phyloP scores from a whole-genome alignment of 2,797 vertebrate species.

The Semaprochilodus insignis region DNA sequence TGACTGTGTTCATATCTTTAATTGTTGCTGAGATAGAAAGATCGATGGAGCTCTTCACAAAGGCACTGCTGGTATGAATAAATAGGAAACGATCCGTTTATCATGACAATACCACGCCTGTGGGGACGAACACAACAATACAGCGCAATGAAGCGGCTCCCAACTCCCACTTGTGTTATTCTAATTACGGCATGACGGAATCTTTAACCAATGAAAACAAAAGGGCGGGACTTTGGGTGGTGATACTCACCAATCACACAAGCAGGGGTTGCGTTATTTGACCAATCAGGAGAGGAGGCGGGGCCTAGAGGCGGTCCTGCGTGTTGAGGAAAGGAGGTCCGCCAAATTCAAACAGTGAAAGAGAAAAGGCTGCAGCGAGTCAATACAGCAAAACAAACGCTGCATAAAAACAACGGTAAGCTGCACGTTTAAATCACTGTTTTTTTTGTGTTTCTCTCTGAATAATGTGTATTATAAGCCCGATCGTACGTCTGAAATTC shows the following conservation, averaged over 20 bases:
- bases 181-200: not conserved
- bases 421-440: not conserved
- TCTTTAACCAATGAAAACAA: not conserved
- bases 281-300: constrained; percentile 50
- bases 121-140: constrained; percentile 5
- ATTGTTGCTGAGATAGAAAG: no score
- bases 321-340: constrained; percentile 49
- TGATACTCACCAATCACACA: not conserved
- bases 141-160: not conserved
- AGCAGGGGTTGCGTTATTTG: not conserved
- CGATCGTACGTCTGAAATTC: no score
- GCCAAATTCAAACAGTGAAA: constrained; percentile 81
- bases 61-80: not conserved
- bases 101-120: constrained; percentile 6
- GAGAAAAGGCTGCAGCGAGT: constrained; percentile 48
- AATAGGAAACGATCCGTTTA: not conserved
- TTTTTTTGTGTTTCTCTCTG: not conserved
- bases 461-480: not conserved
- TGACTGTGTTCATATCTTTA: no score
- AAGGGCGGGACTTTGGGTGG: not conserved
- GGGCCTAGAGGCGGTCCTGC: constrained; percentile 34
- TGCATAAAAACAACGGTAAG: not conserved
- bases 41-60: not conserved
- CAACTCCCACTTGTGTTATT: not conserved
- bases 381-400: not conserved